A percentile compares a stretch with the other conserved stretches of the same genome.
phyloP scores from a whole-genome alignment of 2,113 vertebrate species.

The Atractosteus spatula region DNA sequence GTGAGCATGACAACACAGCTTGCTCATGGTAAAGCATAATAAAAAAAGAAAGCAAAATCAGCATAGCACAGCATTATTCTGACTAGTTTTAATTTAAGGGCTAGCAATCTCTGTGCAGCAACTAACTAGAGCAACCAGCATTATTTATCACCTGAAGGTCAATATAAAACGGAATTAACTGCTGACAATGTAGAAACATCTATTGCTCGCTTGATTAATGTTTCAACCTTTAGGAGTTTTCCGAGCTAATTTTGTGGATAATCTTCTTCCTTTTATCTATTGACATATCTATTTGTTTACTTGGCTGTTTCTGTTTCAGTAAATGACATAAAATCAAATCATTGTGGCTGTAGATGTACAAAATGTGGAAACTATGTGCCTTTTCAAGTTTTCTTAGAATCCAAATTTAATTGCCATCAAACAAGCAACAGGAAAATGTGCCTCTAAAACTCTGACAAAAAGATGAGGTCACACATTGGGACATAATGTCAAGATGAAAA shows the following conservation, averaged over 20 bases:
- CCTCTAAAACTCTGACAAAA: neutral
- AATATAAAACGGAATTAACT: constrained; percentile 42
- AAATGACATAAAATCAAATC: constrained; percentile 5
- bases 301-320: constrained; percentile 13
- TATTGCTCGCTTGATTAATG: constrained; percentile 48
- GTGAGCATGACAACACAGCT: neutral
- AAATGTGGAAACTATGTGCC: too few species aligned
- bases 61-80: constrained; percentile 24
- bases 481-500: neutral
- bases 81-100: constrained; percentile 26
- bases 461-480: neutral
- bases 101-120: constrained; percentile 7
- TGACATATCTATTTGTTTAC: constrained; percentile 23
- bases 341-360: neutral
- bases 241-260: constrained; percentile 33
- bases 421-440: neutral
- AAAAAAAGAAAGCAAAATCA: constrained; percentile 18
- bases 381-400: too few species aligned
- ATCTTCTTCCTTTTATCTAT: constrained; percentile 6
- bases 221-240: constrained; percentile 27
- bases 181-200: constrained; percentile 39
- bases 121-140: constrained; percentile 6
- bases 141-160: constrained; percentile 51
- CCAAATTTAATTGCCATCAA: too few species aligned
- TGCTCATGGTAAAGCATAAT: neutral